These are phyloP conservation scores for Xylocampa areola DNA, from an alignment of 2,888 invertebrate species.

Conservation along the genomic window DNA sequence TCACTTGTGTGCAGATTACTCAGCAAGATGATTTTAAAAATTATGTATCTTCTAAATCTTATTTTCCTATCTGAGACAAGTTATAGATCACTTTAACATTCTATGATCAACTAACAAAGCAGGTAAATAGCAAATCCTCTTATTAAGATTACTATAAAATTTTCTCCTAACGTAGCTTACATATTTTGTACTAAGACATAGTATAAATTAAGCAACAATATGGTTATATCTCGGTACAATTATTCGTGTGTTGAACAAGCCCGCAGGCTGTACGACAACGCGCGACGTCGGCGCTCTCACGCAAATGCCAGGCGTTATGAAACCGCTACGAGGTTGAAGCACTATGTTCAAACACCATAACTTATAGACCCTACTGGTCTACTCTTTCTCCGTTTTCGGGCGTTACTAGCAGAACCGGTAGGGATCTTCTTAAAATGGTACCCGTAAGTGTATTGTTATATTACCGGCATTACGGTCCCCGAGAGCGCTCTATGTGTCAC, in stretches of 20 bases:
- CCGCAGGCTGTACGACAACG: constrained; percentile 70
- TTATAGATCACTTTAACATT: not conserved
- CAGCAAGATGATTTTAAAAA: no score
- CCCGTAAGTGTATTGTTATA: constrained; percentile 69
- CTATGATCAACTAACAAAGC: not conserved
- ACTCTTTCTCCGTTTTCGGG: constrained; percentile 42
- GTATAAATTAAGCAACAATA: constrained; percentile 49
- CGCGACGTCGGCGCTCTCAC: constrained; percentile 71
- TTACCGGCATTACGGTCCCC: constrained; percentile 74
- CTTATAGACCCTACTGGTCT: constrained; percentile 62
- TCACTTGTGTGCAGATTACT: no score
- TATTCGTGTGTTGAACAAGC: constrained; percentile 63
- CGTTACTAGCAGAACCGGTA: constrained; percentile 48
- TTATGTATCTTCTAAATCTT: no score
- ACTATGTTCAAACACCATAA: constrained; percentile 62
- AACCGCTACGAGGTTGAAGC: constrained; percentile 70
- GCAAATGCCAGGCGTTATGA: constrained; percentile 80
- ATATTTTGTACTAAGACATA: constrained; percentile 43
- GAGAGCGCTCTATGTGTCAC: constrained; percentile 80
- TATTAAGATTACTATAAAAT: constrained; percentile 3
- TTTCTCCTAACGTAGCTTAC: constrained; percentile 8
- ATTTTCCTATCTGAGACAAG: not conserved
- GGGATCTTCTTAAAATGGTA: constrained; percentile 68
- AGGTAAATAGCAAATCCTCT: not conserved
- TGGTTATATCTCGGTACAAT: constrained; percentile 49